Conservation (phyloP, 2,888 invertebrate genomes). For the Helleia helle region DNA sequence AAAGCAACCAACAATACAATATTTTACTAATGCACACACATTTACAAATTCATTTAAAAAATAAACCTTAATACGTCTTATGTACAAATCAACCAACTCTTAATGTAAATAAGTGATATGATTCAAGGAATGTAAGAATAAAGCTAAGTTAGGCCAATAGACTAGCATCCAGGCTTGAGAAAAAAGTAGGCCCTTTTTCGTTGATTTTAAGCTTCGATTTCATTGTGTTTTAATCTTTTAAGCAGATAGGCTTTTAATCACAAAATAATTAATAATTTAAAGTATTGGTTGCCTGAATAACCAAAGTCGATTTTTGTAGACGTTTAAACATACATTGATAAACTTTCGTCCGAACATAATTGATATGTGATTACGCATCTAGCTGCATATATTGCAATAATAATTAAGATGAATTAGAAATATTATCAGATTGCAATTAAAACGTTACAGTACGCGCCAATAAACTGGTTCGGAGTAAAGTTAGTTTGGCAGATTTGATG, state of each 20-base stretch:
- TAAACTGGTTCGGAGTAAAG: too few species aligned
- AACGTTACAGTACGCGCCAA: too few species aligned
- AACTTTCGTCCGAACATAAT: conserved; percentile 15
- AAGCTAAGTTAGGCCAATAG: conserved; percentile 23
- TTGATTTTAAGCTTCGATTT: conserved; percentile 16
- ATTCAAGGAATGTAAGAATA: conserved; percentile 44
- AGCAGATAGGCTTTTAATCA: conserved; percentile 2
- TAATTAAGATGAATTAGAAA: conserved; percentile 2
- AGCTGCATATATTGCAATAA: conserved; percentile 21
- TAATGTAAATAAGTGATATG: conserved; percentile 59
- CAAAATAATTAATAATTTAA: neutral
- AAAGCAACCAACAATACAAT: conserved; percentile 16
- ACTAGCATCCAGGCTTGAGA: conserved; percentile 16
- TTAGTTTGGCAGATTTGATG: too few species aligned
- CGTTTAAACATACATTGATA: conserved; percentile 24
- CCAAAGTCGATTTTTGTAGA: conserved; percentile 10
- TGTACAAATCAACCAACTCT: conserved; percentile 35
- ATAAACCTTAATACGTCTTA: conserved; percentile 31
- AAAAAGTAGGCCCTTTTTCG: conserved; percentile 10
- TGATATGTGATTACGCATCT: conserved; percentile 48
- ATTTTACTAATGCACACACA: conserved; percentile 63
- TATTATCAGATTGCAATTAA: too few species aligned
- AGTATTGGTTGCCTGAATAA: conserved; percentile 9
- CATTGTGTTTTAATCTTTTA: conserved; percentile 17
- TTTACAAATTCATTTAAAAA: conserved; percentile 51